phyloP scores from a whole-genome alignment of 1,140 invertebrate genomes.

The Aphis gossypii region DNA sequence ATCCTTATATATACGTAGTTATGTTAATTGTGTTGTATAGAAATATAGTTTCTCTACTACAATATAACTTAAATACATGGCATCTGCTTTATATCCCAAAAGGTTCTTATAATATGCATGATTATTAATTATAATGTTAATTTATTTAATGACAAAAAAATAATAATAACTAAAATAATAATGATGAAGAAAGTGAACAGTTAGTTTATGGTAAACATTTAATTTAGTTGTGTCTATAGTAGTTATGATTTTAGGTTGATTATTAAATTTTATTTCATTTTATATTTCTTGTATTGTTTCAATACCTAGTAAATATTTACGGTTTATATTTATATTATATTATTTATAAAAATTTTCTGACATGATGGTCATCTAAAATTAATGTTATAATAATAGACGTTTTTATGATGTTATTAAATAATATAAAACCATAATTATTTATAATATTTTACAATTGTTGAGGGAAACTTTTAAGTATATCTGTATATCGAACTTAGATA shows the following conservation, averaged over 20 bases:
- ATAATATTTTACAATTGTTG: not conserved
- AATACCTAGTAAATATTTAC: not conserved
- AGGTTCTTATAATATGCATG: not conserved
- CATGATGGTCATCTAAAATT: not conserved
- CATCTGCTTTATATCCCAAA: not conserved
- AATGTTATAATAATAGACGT: not conserved
- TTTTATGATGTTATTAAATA: not conserved
- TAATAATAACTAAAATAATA: not conserved
- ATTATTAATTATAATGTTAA: not conserved
- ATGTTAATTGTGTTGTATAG: constrained; percentile 4
- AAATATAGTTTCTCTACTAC: not conserved
- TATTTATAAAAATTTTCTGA: not conserved
- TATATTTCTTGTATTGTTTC: not conserved
- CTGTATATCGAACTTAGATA: not conserved
- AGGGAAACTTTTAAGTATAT: not conserved
- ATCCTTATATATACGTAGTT: not conserved
- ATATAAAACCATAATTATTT: not conserved
- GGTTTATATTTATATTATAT: not conserved
- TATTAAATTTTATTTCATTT: not conserved
- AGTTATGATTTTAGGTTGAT: not conserved
- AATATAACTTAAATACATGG: constrained; percentile 6
- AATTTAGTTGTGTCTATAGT: not conserved
- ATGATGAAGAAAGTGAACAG: not conserved
- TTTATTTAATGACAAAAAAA: not conserved
- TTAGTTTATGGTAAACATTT: not conserved